These are phyloP conservation scores for Athrips mouffetella DNA, from an alignment of 2,888 invertebrate species.

Conservation along the genomic window DNA sequence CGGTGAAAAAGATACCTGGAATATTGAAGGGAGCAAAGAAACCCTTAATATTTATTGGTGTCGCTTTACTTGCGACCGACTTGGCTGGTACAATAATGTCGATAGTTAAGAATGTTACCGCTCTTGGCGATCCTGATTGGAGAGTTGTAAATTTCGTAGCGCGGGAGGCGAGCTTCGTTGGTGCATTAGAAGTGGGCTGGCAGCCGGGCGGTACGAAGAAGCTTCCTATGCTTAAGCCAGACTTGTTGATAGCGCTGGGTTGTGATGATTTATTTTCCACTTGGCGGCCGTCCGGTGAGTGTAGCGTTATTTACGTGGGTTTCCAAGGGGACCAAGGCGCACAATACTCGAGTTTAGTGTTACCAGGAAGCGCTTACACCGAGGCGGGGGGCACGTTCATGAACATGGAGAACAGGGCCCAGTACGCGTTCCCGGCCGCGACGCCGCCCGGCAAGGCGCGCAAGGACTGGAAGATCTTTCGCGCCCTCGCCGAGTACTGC, in stretches of 20 bases:
- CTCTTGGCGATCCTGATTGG: conserved; percentile 33
- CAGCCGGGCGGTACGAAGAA: conserved; percentile 87
- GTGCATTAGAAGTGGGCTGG: conserved; percentile 97
- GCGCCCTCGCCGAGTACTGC: conserved; percentile 58
- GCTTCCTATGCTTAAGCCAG: too few relatives aligned
- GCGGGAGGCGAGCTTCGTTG: conserved; percentile 93
- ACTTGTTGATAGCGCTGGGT: conserved; percentile 92
- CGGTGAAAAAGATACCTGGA: conserved; percentile 24
- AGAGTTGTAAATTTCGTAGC: conserved; percentile 92
- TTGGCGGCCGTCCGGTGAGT: conserved; percentile 85
- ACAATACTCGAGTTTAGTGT: conserved; percentile 89
- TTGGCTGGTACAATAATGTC: conserved; percentile 23
- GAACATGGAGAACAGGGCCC: conserved; percentile 97
- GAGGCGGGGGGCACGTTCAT: conserved; percentile 96
- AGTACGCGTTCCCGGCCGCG: conserved; percentile 91
- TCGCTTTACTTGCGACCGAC: conserved; percentile 33
- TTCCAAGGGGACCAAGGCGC: conserved; percentile 98
- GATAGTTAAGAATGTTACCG: too few relatives aligned
- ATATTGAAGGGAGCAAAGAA: conserved; percentile 40
- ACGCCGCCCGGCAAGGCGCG: conserved; percentile 95
- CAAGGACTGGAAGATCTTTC: conserved; percentile 97
- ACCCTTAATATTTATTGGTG: conserved; percentile 61
- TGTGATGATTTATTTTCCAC: conserved; percentile 90
- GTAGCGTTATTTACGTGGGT: conserved; percentile 91
- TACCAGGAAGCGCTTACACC: conserved; percentile 98